Conservation (phyloP, 2,113 vertebrate species). For the Brienomyrus brachyistius region DNA sequence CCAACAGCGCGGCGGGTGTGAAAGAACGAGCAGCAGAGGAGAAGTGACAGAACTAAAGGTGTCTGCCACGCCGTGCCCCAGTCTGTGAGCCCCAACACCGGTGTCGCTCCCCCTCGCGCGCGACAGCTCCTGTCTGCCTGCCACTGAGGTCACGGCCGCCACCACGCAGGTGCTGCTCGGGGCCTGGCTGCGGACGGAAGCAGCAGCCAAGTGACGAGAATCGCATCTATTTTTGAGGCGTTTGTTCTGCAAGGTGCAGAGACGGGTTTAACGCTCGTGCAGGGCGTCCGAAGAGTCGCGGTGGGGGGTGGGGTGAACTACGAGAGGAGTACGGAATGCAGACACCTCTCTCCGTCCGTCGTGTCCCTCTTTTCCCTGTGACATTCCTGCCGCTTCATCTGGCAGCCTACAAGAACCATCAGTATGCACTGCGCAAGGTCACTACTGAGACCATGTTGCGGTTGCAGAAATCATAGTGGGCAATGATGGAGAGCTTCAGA, state of each 20-base stretch:
- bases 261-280: neutral
- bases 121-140: constrained; percentile 66
- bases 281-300: neutral
- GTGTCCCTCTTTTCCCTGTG: neutral
- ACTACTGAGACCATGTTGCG: neutral
- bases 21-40: constrained; percentile 77
- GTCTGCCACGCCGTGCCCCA: constrained; percentile 73
- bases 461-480: neutral
- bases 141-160: constrained; percentile 56
- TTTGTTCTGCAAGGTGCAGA: neutral
- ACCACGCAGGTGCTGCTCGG: constrained; percentile 32
- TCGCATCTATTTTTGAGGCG: neutral
- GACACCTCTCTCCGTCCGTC: neutral
- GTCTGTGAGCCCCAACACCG: constrained; percentile 66
- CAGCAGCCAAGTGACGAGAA: neutral
- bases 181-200: neutral
- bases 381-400: neutral
- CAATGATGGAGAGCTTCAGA: neutral
- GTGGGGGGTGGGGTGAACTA: neutral
- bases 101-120: constrained; percentile 65
- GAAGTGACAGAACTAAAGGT: constrained; percentile 81
- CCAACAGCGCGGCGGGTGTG: constrained; percentile 63
- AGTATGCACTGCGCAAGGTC: constrained; percentile 12
- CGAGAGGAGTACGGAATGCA: neutral
- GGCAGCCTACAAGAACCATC: neutral